Conservation (phyloP, 2,888 invertebrate species). For the Drosophila falleni region DNA sequence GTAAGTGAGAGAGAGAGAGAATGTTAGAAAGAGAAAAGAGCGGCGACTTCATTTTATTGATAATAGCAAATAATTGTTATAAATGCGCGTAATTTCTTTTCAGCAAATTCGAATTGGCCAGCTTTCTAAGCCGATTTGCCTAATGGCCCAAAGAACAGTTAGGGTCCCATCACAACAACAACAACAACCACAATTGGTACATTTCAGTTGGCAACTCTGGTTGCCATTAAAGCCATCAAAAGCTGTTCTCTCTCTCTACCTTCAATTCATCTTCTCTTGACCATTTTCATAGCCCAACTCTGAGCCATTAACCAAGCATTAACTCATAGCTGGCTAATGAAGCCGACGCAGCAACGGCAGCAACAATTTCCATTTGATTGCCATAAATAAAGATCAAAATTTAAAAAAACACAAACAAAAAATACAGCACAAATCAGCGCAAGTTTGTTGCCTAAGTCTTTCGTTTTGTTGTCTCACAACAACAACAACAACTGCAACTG, state of each 20-base stretch:
- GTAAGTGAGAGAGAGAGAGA: not conserved
- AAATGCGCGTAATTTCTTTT: conserved; percentile 61
- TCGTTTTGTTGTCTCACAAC: conserved; percentile 36
- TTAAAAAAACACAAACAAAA: conserved; percentile 8
- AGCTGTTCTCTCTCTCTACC: not conserved
- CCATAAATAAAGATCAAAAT: conserved; percentile 50
- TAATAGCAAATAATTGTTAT: conserved; percentile 73
- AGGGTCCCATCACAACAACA: conserved; percentile 26
- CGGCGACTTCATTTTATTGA: conserved; percentile 55
- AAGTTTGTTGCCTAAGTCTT: conserved; percentile 79
- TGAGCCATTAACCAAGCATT: conserved; percentile 37
- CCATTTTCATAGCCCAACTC: not conserved
- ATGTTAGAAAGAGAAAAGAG: not conserved
- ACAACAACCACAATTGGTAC: conserved; percentile 17
- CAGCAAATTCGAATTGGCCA: conserved; percentile 54
- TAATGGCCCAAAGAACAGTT: conserved; percentile 61
- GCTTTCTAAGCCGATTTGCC: conserved; percentile 70
- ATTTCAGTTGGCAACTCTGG: conserved; percentile 35
- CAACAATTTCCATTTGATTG: conserved; percentile 59
- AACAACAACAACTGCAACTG: conserved; percentile 21
- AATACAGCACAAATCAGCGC: conserved; percentile 51
- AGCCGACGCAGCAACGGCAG: conserved; percentile 30
- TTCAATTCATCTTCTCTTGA: not conserved
- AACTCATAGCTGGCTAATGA: conserved; percentile 59
- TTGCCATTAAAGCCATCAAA: conserved; percentile 24